phyloP scores from a whole-genome alignment of 1,140 invertebrate species.

The honey bee (Apis mellifera) region DNA sequence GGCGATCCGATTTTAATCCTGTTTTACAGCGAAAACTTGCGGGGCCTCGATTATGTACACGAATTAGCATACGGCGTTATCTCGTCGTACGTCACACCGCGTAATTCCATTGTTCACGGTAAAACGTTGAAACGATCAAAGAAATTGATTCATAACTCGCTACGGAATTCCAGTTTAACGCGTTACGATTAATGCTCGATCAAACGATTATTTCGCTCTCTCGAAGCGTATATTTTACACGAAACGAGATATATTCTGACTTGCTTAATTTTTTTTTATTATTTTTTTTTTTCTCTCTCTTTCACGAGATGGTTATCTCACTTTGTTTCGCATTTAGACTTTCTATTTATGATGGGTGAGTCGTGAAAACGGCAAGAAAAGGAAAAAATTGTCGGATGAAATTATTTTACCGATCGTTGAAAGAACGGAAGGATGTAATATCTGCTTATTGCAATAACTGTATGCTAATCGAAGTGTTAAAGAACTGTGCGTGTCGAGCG shows the following conservation, averaged over 20 bases:
- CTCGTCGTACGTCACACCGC: not conserved
- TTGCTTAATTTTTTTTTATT: not conserved
- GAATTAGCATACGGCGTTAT: not conserved
- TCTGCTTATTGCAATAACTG: constrained; percentile 1
- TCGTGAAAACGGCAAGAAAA: not conserved
- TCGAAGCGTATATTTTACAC: too few relatives aligned
- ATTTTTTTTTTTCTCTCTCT: too few relatives aligned
- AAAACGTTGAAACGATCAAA: not conserved
- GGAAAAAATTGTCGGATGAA: not conserved
- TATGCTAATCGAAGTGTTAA: constrained; percentile 44
- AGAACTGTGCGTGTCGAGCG: constrained; percentile 33
- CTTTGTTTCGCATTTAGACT: not conserved
- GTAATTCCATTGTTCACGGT: not conserved
- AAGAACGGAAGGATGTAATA: not conserved
- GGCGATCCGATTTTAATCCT: constrained; percentile 2
- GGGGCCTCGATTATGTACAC: not conserved
- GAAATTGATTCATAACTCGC: not conserved
- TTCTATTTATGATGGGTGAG: not conserved
- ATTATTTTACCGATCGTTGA: not conserved
- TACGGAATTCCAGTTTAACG: not conserved
- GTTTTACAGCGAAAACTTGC: constrained; percentile 7
- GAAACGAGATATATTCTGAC: not conserved
- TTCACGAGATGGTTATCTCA: not conserved
- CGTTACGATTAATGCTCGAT: not conserved
- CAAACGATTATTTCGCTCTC: not conserved